Evolutionary conservation across 2,797 vertebrate genomes (phyloP).

Genomic region (Dendrocincla fuliginosa): DNA sequence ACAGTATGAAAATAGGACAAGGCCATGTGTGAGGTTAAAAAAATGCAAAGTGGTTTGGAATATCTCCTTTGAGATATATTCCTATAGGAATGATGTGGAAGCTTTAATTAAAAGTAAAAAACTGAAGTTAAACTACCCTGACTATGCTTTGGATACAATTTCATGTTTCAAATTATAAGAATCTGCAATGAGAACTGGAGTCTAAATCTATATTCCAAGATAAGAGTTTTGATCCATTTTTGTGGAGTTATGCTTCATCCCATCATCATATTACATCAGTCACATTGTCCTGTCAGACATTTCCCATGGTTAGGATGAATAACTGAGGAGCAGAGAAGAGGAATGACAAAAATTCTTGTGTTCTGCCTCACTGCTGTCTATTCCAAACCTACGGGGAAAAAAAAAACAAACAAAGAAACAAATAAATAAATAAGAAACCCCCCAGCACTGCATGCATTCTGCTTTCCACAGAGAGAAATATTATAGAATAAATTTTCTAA

Average conservation of each 20-base stretch:
- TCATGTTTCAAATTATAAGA: neutral
- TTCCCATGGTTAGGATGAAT: neutral
- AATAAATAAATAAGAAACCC: too few relatives aligned
- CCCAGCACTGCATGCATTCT: rapidly evolving
- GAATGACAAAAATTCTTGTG: neutral
- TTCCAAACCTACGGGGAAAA: neutral
- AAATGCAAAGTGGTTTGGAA: neutral
- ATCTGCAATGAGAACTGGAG: neutral
- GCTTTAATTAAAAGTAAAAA: neutral
- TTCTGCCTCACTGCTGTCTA: neutral
- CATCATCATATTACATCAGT: neutral
- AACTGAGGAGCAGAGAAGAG: neutral
- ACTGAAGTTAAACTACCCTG: neutral
- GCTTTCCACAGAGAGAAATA: neutral
- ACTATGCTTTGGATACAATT: neutral
- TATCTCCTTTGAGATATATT: neutral
- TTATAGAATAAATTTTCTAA: neutral
- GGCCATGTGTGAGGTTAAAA: neutral
- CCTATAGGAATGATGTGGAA: neutral
- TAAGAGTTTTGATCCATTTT: neutral
- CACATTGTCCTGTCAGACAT: neutral
- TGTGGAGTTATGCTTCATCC: neutral
- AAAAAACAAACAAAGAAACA: neutral
- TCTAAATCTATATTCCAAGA: neutral
- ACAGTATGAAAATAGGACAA: neutral